These are phyloP conservation scores for Ashinkailepas kermadecensis DNA, from an alignment of 2,888 invertebrate species.

Conservation along the genomic window DNA sequence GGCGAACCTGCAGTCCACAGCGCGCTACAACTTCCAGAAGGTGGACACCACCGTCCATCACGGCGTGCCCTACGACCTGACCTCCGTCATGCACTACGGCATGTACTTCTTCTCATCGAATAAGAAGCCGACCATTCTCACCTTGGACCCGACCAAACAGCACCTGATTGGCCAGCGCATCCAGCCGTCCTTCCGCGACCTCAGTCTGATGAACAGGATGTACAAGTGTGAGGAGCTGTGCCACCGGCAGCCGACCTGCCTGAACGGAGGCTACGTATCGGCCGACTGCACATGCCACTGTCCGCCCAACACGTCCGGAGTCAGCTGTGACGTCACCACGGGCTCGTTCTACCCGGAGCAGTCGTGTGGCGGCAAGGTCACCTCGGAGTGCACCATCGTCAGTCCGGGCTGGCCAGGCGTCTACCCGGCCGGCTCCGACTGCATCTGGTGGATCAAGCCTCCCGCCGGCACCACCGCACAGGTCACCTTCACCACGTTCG, in stretches of 20 bases:
- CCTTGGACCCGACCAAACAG: background rate
- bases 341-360: constrained; percentile 4
- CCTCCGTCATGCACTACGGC: constrained; percentile 19
- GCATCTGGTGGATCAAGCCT: background rate
- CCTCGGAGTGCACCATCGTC: background rate
- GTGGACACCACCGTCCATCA: background rate
- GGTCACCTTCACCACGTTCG: background rate
- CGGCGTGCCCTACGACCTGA: constrained; percentile 8
- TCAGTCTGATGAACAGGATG: background rate
- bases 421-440: background rate
- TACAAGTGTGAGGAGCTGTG: background rate
- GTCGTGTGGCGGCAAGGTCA: background rate
- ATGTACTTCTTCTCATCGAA: background rate
- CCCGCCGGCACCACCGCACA: background rate
- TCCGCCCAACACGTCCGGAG: constrained; percentile 1
- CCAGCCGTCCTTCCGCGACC: background rate
- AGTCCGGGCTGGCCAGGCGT: background rate
- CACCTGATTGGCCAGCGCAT: background rate
- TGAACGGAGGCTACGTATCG: constrained; percentile 1
- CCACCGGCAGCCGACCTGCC: background rate
- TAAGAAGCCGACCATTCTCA: background rate
- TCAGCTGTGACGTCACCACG: background rate
- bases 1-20: background rate
- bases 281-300: constrained; percentile 9
- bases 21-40: background rate